Base-by-base conservation (phyloP, 23 tunicate genomes). In the Ciona savignyi region DNA sequence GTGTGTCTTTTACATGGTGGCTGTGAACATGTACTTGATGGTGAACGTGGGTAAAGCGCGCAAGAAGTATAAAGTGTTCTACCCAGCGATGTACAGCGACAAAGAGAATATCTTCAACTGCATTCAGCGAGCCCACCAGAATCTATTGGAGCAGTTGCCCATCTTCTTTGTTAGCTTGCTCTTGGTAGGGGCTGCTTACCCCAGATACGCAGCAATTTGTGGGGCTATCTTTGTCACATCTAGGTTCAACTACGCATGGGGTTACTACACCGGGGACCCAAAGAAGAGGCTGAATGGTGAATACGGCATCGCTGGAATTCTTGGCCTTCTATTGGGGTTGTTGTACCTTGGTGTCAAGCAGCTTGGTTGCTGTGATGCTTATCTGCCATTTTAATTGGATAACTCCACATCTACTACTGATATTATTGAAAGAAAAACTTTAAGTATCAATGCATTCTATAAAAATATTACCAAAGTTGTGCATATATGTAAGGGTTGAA, bases 251-350 rank as follows among this genome's bases (percentile, higher is more conserved):
- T 88, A 88, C 72, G n/a, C n/a, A n/a, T n/a, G n/a, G n/a, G n/a
- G n/a, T n/a, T n/a, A n/a, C n/a, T n/a, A n/a, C n/a, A n/a, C 96
- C 20, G 96, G 96, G 11, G 89, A 88, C 25, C 96, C 96, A 24
- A 72, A 83, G 70, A 88, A 88, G 34, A 67, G 96, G 24, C 28
- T 77, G 70, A 83, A 83, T 72, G 90, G 96, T 25, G 49, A 63
- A n/a, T 84, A 67, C 33, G 96, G 96, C 23, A 35, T 33, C 20
- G 4, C 78, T 64, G 96, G 90, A 24, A 32, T 42, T 20, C 30
- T 83, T 3, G 89, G 79, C 22, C 33, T 88, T 60, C 30, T 84
- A 27, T 23, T 70, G 0, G 80, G 63, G 30, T 27, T 76, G 68
- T 4, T 88, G 3, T 88, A 77, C 29, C 25, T 87, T 56, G 79